A percentile compares a stretch with the other conserved stretches of the same genome.
These are phyloP conservation scores for Tapirus indicus DNA, from an alignment of 2,797 vertebrate species.

Conservation along the genomic window DNA sequence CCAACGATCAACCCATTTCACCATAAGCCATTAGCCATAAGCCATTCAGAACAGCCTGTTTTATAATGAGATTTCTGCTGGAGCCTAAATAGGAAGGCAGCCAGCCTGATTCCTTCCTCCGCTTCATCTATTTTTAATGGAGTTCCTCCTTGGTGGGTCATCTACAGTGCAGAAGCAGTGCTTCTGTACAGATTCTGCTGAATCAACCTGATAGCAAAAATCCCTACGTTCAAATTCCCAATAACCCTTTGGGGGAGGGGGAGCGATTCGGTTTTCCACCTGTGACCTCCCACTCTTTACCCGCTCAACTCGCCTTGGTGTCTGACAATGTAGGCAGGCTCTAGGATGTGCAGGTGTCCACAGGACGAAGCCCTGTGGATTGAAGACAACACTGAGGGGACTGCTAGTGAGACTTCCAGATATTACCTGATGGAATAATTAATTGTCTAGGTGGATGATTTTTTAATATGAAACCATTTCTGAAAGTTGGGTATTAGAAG, in stretches of 20 bases:
- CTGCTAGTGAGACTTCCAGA: background rate
- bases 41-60: background rate
- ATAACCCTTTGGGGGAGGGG: background rate
- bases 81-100: background rate
- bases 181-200: slow-evolving; percentile 26
- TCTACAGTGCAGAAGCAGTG: background rate
- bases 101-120: background rate
- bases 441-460: background rate
- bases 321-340: background rate
- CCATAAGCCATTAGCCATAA: background rate
- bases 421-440: background rate
- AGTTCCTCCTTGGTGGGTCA: background rate
- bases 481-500: background rate
- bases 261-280: background rate
- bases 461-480: background rate
- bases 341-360: background rate
- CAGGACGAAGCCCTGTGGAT: background rate
- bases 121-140: background rate
- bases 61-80: background rate
- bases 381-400: background rate
- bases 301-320: background rate
- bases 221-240: background rate
- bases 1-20: background rate
- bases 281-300: background rate
- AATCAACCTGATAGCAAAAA: background rate